Evolutionary conservation across 2,888 invertebrate species (phyloP).

Genomic region (Tipula vernalis): DNA sequence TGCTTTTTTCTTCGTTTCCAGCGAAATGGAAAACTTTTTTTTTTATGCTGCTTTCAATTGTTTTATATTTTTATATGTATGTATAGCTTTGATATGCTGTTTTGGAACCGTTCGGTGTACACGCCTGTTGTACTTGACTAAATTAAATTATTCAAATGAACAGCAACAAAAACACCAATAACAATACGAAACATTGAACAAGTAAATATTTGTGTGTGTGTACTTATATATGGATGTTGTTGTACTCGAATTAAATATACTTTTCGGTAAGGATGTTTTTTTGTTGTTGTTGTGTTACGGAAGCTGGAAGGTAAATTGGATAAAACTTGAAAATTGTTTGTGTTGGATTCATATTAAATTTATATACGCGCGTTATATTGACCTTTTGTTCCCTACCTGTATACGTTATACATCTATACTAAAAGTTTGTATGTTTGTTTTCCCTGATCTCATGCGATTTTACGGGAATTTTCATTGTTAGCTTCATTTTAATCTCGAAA

Average conservation of each 20-base stretch:
- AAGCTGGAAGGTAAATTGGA: not conserved
- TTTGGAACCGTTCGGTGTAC: not conserved
- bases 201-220: not conserved
- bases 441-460: too few relatives aligned
- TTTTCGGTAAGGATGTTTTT: not conserved
- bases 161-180: not conserved
- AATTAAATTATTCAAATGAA: slow-evolving; percentile 4
- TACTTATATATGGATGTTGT: not conserved
- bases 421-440: too few relatives aligned
- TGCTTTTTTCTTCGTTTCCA: not conserved
- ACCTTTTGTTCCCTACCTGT: not conserved
- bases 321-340: not conserved
- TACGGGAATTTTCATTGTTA: too few relatives aligned
- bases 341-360: not conserved
- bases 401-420: too few relatives aligned
- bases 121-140: not conserved
- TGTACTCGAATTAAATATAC: not conserved
- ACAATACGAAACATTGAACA: not conserved
- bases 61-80: not conserved
- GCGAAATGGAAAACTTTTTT: not conserved
- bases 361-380: not conserved
- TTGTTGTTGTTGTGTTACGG: not conserved
- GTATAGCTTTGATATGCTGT: not conserved
- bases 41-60: not conserved
- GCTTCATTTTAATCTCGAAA: too few relatives aligned